A percentile compares a stretch with the other conserved stretches of the same genome.
Evolutionary conservation across 1,140 invertebrate species (phyloP).

Genomic region (Pogonomyrmex californicus): DNA sequence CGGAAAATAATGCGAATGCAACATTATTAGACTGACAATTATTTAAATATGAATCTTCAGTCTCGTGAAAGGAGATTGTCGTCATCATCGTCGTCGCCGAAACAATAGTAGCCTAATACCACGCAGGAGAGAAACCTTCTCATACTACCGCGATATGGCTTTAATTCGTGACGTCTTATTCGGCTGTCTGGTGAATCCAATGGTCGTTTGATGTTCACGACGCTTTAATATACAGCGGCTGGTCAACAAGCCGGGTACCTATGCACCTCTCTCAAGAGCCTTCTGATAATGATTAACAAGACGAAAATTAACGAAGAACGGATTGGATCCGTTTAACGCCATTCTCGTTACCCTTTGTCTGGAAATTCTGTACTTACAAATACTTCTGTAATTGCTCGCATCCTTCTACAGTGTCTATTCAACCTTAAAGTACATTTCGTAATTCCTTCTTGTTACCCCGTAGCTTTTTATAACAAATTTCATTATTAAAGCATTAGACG

Average conservation of each 20-base stretch:
- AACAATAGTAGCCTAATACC: conserved; percentile 76
- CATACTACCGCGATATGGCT: conserved; percentile 51
- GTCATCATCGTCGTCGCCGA: conserved; percentile 28
- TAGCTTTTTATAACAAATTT: conserved; percentile 12
- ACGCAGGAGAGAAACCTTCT: conserved; percentile 63
- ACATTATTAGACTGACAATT: not conserved
- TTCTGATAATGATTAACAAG: conserved; percentile 54
- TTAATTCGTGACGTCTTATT: conserved; percentile 58
- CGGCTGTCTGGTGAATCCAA: conserved; percentile 47
- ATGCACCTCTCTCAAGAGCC: conserved; percentile 11
- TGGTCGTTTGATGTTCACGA: conserved; percentile 68
- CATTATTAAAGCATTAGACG: conserved; percentile 1
- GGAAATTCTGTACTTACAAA: conserved; percentile 40
- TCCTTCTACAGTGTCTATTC: conserved; percentile 39
- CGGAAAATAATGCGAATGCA: not conserved
- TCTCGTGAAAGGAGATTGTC: conserved; percentile 37
- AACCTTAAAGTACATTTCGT: conserved; percentile 28
- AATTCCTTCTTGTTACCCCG: conserved; percentile 13
- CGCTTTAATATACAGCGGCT: conserved; percentile 40
- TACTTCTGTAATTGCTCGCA: conserved; percentile 59
- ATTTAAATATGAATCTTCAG: conserved; percentile 48
- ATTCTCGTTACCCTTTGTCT: conserved; percentile 61
- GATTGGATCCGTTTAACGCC: conserved; percentile 60
- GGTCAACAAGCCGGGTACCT: conserved; percentile 2
- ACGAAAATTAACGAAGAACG: conserved; percentile 56